Base-by-base conservation (phyloP, 2,797 vertebrate genomes). In the Orestias chungarensis region DNA sequence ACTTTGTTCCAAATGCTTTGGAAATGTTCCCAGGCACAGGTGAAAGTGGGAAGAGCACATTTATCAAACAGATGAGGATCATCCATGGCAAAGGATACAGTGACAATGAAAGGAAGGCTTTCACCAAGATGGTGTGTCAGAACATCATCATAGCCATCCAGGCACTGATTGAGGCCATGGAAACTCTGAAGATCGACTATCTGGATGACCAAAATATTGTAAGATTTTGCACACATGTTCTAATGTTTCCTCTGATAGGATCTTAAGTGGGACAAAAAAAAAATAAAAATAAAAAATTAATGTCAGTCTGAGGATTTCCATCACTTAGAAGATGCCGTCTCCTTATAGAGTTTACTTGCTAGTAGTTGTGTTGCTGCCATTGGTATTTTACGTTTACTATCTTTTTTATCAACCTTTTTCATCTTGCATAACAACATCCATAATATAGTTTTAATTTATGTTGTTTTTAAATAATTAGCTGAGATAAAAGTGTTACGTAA, bases 31-130 rank as follows among this genome's bases (percentile, higher is more conserved):
- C 49, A 97, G 96, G 97, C 73, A 96, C 96, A 33, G 96, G 96
- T 57, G 96, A 97, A 82, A 98, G 96, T 79, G 96, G 96, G 52
- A 98, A 98, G 85, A 97, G 96, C 88, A 99, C 96, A 3, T 98
- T 99, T 75, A 96, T 98, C 93, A 98, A 97, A 85, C 96, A 98
- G 90, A 54, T 54, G 95, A 95, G 96, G 90, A 98, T 98, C 87
- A 96, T 97, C 82, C 95, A 97, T 31, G 96, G 96, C 10, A 88
- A 83, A 0, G 96, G 96, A 59, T 98, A 96, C 91, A 93, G 76
- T 1, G 95, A 96, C 2, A 88, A 91, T 17, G 96, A 98, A 47
- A 93, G 86, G 76, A 94, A 83, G 67, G 80, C 85, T 23, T 97
- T 95, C 88, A 94, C 88, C 2, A 93, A 91, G 71, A 80, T 96